These are phyloP conservation scores for Megalops atlanticus DNA, from an alignment of 2,113 vertebrate genomes.

Conservation along the genomic window DNA sequence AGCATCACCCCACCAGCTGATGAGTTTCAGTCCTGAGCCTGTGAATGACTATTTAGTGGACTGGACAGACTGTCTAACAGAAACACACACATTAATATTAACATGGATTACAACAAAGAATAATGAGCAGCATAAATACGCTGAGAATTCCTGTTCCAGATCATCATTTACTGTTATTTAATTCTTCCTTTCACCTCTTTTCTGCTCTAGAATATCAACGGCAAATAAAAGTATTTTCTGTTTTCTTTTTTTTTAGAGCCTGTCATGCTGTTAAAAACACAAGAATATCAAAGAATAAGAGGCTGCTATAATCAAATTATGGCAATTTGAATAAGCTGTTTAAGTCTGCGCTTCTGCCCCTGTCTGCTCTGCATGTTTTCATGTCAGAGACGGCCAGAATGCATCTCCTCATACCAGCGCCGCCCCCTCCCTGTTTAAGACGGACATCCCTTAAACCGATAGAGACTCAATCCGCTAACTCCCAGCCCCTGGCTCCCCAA, in stretches of 20 bases:
- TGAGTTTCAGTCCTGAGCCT: not conserved
- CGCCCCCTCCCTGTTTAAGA: not conserved
- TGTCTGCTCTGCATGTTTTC: not conserved
- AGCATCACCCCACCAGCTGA: not conserved
- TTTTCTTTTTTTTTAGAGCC: not conserved
- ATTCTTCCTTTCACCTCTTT: not conserved
- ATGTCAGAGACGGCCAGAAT: not conserved
- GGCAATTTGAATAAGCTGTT: conserved; percentile 9
- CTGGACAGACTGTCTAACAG: not conserved
- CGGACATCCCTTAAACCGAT: not conserved
- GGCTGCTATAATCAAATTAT: conserved; percentile 7
- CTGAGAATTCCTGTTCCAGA: not conserved
- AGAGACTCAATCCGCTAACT: not conserved
- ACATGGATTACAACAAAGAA: not conserved
- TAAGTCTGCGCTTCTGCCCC: not conserved
- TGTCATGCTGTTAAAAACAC: not conserved
- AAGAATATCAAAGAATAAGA: not conserved
- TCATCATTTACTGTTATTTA: not conserved
- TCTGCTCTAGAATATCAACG: not conserved
- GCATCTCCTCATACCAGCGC: not conserved
- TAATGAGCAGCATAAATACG: not conserved
- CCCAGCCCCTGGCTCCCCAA: not conserved
- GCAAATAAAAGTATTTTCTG: not conserved
- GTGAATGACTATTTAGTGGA: not conserved
- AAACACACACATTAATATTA: not conserved